Conservation (phyloP, 1,140 invertebrate species). For the Ostrea edulis region DNA sequence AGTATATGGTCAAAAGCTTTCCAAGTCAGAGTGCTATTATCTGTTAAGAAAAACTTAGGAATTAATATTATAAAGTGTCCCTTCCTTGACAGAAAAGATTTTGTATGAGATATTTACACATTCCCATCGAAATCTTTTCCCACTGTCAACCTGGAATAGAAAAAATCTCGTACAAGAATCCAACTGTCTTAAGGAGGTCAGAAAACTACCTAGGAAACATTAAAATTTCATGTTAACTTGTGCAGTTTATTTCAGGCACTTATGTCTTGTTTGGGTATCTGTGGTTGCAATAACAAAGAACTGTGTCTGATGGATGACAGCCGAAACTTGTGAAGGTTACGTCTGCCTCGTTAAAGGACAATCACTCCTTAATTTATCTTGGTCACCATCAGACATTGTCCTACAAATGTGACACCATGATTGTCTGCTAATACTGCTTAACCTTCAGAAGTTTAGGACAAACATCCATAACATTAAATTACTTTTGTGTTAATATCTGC, state of each 20-base stretch:
- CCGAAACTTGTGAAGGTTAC: neutral
- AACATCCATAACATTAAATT: neutral
- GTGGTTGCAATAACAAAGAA: conserved; percentile 20
- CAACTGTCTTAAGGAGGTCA: neutral
- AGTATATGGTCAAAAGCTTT: too few species aligned
- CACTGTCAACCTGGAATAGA: too few species aligned
- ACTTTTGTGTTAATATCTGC: conserved; percentile 32
- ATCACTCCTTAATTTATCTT: conserved; percentile 13
- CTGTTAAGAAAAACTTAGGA: too few species aligned
- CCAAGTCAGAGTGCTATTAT: too few species aligned
- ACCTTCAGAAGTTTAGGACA: conserved; percentile 10
- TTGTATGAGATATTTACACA: too few species aligned
- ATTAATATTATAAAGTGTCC: too few species aligned
- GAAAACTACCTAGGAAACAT: neutral
- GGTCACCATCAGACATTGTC: neutral
- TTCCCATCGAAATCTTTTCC: too few species aligned
- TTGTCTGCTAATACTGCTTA: conserved; percentile 12
- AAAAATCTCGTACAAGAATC: neutral
- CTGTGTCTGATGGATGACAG: conserved; percentile 8
- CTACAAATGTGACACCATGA: neutral
- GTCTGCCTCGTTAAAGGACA: conserved; percentile 30
- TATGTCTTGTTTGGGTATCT: neutral
- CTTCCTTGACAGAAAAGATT: too few species aligned
- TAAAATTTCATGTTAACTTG: neutral
- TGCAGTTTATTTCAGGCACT: neutral